phyloP scores from a whole-genome alignment of 1,140 invertebrate species.

The Diprion similis region DNA sequence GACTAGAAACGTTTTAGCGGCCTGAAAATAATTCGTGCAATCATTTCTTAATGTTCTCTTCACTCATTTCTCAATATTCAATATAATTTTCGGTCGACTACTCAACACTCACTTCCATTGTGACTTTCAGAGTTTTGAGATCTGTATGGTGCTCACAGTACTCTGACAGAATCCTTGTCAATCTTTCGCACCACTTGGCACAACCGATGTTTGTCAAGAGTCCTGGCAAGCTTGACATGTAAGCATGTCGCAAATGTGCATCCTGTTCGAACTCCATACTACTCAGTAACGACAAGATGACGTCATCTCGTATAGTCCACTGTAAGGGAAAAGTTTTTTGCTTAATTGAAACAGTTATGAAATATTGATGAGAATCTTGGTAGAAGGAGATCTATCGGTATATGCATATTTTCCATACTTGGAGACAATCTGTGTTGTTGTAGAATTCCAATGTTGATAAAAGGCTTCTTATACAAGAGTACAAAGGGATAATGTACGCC shows the following conservation, averaged over 20 bases:
- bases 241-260: conserved; percentile 43
- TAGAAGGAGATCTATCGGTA: no score
- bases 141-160: conserved; percentile 55
- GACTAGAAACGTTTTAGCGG: conserved; percentile 42
- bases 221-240: conserved; percentile 51
- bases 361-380: not conserved
- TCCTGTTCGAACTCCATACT: conserved; percentile 56
- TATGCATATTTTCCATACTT: conserved; percentile 31
- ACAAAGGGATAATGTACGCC: conserved; percentile 49
- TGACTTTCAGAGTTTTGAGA: conserved; percentile 47
- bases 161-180: conserved; percentile 47
- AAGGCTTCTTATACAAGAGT: conserved; percentile 46
- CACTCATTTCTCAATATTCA: not conserved
- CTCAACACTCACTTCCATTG: conserved; percentile 43
- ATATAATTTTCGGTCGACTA: conserved; percentile 13
- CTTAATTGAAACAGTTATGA: not conserved
- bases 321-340: conserved; percentile 20
- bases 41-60: not conserved
- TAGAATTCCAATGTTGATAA: conserved; percentile 45
- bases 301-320: conserved; percentile 53
- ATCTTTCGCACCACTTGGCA: conserved; percentile 52
- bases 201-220: conserved; percentile 47
- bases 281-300: conserved; percentile 46
- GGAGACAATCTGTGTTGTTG: conserved; percentile 37
- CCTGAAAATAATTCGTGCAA: conserved; percentile 33